These are phyloP conservation scores for Diadema setosum DNA, from an alignment of 35 echinoderm and acorn worm genomes.

Conservation along the genomic window DNA sequence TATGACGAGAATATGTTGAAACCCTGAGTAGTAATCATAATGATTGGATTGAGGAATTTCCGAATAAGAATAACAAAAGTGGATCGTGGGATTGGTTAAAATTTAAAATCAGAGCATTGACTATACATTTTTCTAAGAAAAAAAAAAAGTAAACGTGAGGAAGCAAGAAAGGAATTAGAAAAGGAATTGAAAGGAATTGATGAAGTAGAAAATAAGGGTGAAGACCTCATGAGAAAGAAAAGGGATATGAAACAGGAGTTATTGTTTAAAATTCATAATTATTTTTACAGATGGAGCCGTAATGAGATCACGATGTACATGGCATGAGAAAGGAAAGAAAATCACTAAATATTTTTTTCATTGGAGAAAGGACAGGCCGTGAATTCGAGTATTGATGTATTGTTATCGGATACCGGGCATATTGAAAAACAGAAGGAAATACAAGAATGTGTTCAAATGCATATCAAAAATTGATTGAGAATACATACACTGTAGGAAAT, in stretches of 20 bases:
- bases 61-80: background rate
- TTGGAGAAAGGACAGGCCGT: background rate
- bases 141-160: background rate
- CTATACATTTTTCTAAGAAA: background rate
- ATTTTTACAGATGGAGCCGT: background rate
- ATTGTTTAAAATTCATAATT: background rate
- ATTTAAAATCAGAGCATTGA: background rate
- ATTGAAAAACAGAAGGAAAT: background rate
- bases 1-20: background rate
- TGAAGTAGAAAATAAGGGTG: background rate
- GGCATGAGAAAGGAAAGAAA: background rate
- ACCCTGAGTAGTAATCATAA: background rate
- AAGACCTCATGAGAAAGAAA: background rate
- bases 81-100: background rate
- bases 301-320: background rate
- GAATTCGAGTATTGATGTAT: background rate
- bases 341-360: background rate
- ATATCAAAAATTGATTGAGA: background rate
- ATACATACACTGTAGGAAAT: background rate
- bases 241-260: background rate
- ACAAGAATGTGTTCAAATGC: background rate
- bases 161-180: background rate
- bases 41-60: background rate
- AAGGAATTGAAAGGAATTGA: background rate
- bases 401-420: background rate